Conservation (phyloP, 2,797 vertebrate species). For the Tapirus indicus region DNA sequence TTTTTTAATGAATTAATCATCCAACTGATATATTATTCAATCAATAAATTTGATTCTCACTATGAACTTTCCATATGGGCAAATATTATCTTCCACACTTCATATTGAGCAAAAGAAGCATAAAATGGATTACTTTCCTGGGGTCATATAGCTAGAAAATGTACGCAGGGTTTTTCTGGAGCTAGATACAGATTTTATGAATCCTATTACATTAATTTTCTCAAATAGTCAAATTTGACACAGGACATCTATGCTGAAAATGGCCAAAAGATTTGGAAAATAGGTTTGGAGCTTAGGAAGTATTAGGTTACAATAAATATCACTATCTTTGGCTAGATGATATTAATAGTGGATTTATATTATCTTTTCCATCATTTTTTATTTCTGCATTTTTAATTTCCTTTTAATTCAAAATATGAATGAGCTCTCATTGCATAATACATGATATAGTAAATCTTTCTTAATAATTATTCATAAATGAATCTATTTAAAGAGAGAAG, state of each 20-base stretch:
- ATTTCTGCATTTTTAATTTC: neutral
- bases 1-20: neutral
- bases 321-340: neutral
- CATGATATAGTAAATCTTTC: neutral
- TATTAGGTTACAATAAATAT: neutral
- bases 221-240: neutral
- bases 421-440: neutral
- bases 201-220: conserved; percentile 2
- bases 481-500: neutral
- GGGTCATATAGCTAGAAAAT: neutral
- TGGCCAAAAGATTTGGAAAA: neutral
- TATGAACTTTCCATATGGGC: neutral
- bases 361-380: neutral
- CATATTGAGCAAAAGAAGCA: neutral
- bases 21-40: neutral
- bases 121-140: neutral
- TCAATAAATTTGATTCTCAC: neutral
- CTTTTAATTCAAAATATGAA: neutral
- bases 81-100: neutral
- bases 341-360: neutral
- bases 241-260: neutral
- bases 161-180: neutral
- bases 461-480: neutral
- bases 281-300: neutral
- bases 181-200: neutral